These are phyloP conservation scores for Heptranchias perlo DNA, from an alignment of 2,113 vertebrate species.

Conservation along the genomic window DNA sequence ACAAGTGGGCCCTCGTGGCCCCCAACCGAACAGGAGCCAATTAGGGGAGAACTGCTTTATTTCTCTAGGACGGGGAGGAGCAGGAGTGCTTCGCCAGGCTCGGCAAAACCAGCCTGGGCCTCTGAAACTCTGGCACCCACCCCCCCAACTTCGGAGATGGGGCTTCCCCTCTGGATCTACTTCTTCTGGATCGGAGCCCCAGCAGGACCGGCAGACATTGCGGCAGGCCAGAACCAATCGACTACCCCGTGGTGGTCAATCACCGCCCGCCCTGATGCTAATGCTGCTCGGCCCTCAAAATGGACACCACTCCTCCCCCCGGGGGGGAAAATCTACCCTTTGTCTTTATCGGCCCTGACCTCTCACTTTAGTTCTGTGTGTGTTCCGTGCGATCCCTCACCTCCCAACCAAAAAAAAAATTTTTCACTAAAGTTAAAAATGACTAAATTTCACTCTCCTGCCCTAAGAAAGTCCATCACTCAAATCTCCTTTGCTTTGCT, in stretches of 20 bases:
- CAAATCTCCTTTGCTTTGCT: too few relatives aligned
- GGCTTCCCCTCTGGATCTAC: too few relatives aligned
- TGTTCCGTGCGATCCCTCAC: background rate
- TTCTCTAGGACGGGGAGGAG: background rate
- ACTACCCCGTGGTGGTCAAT: background rate
- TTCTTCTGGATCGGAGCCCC: too few relatives aligned
- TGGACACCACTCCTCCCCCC: background rate
- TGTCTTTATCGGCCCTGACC: background rate
- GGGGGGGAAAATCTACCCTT: background rate
- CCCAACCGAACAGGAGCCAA: background rate
- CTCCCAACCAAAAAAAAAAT: background rate
- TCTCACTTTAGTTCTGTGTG: background rate
- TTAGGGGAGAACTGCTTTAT: background rate
- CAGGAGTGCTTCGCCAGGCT: background rate
- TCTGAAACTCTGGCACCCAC: too few relatives aligned
- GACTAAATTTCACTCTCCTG: background rate
- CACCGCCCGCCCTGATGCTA: background rate
- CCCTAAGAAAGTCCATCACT: too few relatives aligned
- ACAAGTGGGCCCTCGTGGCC: too few relatives aligned
- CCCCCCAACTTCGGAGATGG: too few relatives aligned
- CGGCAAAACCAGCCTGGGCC: background rate
- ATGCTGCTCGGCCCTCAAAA: background rate
- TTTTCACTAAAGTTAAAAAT: background rate
- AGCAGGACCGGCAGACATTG: background rate
- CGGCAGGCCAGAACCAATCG: background rate